Conservation (phyloP, 2,797 vertebrate genomes). For the Labroides dimidiatus region DNA sequence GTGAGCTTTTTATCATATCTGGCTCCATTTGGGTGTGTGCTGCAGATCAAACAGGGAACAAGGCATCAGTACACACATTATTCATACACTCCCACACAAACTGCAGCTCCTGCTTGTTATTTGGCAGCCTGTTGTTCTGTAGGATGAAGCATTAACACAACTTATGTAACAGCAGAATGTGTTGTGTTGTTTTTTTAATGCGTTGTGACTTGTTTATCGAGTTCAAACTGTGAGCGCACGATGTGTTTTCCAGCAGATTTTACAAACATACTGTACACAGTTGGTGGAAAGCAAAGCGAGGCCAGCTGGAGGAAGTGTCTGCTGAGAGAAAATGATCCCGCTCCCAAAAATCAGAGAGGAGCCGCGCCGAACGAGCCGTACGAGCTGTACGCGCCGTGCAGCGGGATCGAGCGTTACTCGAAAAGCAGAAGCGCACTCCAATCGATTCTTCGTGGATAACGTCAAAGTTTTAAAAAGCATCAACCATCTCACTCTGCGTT, state of each 20-base stretch:
- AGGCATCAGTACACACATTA: constrained; percentile 28
- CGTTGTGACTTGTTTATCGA: constrained; percentile 10
- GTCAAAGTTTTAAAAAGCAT: constrained; percentile 36
- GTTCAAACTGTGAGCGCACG: constrained; percentile 5
- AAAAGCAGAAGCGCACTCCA: constrained; percentile 13
- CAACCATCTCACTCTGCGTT: constrained; percentile 13
- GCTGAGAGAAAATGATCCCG: neutral
- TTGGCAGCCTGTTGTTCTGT: constrained; percentile 30
- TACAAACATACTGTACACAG: constrained; percentile 5
- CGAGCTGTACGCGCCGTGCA: neutral
- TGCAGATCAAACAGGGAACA: constrained; percentile 39
- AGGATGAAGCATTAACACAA: constrained; percentile 20
- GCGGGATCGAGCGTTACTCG: neutral
- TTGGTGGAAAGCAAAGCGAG: neutral
- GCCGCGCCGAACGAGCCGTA: no score
- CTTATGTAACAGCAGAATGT: constrained; percentile 24
- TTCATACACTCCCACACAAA: constrained; percentile 42
- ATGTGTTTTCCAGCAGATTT: constrained; percentile 6
- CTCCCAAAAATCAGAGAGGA: neutral
- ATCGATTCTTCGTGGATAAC: constrained; percentile 15
- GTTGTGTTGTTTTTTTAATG: neutral
- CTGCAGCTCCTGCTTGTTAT: constrained; percentile 28
- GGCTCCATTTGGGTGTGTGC: constrained; percentile 25
- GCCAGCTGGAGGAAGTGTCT: neutral
- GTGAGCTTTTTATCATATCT: constrained; percentile 27